These are phyloP conservation scores for Dryococelus australis DNA, from an alignment of 2,888 invertebrate species.

Conservation along the genomic window DNA sequence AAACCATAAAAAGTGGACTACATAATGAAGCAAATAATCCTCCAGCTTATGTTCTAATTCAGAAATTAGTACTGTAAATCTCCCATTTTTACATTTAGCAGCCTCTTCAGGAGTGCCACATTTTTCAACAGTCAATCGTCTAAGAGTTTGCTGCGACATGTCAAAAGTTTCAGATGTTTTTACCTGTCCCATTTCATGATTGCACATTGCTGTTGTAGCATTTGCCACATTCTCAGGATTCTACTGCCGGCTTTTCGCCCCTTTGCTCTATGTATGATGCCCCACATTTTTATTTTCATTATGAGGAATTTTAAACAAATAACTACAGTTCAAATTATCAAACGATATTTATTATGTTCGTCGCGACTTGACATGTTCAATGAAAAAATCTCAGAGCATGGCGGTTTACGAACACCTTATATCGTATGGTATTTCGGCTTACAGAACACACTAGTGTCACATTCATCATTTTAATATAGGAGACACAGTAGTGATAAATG, in stretches of 20 bases:
- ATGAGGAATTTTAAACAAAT: neutral
- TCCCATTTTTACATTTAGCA: neutral
- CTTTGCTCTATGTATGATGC: neutral
- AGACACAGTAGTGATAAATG: neutral
- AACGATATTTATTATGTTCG: neutral
- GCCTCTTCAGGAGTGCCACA: neutral
- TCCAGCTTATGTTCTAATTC: neutral
- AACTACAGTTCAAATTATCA: neutral
- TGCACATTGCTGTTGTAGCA: neutral
- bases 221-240: neutral
- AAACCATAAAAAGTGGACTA: neutral
- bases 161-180: neutral
- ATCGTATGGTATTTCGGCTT: neutral
- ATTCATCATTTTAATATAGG: neutral
- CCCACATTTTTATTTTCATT: neutral
- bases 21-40: neutral
- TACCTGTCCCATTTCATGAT: neutral
- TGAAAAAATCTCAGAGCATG: neutral
- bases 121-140: neutral
- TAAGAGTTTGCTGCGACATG: neutral
- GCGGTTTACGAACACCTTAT: neutral
- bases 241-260: neutral
- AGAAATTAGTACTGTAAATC: neutral
- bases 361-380: neutral
- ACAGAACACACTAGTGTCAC: neutral